Conservation (phyloP, 2,113 vertebrate genomes). For the Alethe diademata region DNA sequence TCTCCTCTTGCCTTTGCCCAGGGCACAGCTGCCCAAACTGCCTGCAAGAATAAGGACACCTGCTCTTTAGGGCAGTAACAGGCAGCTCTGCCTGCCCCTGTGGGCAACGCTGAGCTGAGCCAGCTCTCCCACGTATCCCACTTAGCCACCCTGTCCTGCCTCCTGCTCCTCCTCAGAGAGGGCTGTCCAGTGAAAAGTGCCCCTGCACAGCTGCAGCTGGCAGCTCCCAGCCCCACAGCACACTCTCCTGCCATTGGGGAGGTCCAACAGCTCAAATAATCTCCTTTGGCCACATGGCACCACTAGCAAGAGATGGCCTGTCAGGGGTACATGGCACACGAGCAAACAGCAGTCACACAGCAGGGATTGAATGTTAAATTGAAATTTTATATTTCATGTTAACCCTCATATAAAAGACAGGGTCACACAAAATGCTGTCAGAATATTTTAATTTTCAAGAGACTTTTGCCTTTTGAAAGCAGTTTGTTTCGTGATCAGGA, state of each 20-base stretch:
- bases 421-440: not conserved
- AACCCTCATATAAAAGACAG: not conserved
- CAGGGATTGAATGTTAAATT: not conserved
- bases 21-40: not conserved
- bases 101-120: rapidly evolving
- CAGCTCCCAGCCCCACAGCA: not conserved
- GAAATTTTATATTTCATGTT: not conserved
- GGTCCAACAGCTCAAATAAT: not conserved
- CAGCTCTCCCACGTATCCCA: not conserved
- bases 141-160: not conserved
- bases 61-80: not conserved
- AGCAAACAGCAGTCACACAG: not conserved
- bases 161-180: rapidly evolving
- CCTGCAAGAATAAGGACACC: not conserved
- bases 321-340: not conserved
- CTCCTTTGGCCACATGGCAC: not conserved
- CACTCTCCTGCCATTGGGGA: not conserved
- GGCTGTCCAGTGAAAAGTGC: not conserved
- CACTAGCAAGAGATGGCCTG: not conserved
- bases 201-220: not conserved
- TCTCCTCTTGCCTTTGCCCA: not conserved
- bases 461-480: not conserved
- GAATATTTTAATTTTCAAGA: not conserved
- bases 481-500: not conserved
- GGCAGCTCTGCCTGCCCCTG: not conserved